phyloP scores from a whole-genome alignment of 2,888 invertebrate genomes.

The Acronicta aceris region DNA sequence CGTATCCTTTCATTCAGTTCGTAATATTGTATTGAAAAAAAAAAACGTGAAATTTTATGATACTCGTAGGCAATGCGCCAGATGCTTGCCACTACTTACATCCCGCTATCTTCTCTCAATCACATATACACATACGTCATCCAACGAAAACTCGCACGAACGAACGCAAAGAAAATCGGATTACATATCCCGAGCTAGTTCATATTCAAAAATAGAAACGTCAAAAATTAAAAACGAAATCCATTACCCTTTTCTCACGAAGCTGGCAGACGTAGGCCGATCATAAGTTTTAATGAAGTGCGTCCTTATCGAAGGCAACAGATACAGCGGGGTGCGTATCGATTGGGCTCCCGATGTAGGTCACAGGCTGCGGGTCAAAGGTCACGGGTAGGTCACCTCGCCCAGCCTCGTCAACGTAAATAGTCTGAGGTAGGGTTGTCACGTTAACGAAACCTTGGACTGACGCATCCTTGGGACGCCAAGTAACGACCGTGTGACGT shows the following conservation, averaged over 20 bases:
- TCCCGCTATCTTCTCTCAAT: slow-evolving; percentile 10
- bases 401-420: slow-evolving; percentile 74
- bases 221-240: slow-evolving; percentile 38
- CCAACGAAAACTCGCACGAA: slow-evolving; percentile 18
- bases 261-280: slow-evolving; percentile 55
- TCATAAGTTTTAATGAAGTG: slow-evolving; percentile 70
- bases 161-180: slow-evolving; percentile 19
- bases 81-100: slow-evolving; percentile 22
- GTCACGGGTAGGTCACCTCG: slow-evolving; percentile 86
- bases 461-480: slow-evolving; percentile 28
- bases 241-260: slow-evolving; percentile 60
- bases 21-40: slow-evolving; percentile 13
- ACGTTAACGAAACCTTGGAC: slow-evolving; percentile 25
- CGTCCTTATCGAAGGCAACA: slow-evolving; percentile 65
- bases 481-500: not conserved
- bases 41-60: slow-evolving; percentile 36
- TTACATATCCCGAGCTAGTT: slow-evolving; percentile 19
- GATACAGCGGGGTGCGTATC: slow-evolving; percentile 73
- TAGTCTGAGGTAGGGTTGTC: slow-evolving; percentile 69
- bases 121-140: slow-evolving; percentile 20
- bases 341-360: slow-evolving; percentile 83
- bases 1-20: slow-evolving; percentile 43
- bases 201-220: slow-evolving; percentile 33
- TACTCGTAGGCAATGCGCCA: slow-evolving; percentile 49
- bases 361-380: slow-evolving; percentile 90